phyloP scores from a whole-genome alignment of 2,113 vertebrate species.

The Cariama cristata region DNA sequence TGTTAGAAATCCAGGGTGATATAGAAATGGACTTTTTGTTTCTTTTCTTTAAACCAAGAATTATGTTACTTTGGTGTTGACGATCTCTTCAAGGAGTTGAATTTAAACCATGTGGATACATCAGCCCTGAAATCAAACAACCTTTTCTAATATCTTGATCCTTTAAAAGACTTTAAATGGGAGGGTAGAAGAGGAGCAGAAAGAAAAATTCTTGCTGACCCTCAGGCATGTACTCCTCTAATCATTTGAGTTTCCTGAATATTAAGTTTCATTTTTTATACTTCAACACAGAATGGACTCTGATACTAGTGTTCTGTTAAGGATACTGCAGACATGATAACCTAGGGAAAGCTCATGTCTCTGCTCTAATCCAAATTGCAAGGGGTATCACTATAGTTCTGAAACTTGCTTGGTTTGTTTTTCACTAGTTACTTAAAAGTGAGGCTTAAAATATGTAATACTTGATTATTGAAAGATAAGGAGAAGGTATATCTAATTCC shows the following conservation, averaged over 20 bases:
- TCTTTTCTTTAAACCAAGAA: background rate
- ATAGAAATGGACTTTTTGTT: background rate
- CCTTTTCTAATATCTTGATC: background rate
- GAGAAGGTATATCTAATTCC: background rate
- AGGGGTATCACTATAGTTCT: background rate
- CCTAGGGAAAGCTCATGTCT: background rate
- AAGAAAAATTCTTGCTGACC: background rate
- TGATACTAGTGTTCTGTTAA: background rate
- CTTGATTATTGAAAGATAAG: background rate
- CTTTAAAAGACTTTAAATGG: background rate
- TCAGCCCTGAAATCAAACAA: background rate
- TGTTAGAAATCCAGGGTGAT: background rate
- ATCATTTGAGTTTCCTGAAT: background rate
- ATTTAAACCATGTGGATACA: background rate
- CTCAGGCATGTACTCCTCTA: background rate
- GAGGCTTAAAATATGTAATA: background rate
- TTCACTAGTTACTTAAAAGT: background rate
- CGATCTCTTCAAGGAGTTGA: background rate
- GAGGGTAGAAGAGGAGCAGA: background rate
- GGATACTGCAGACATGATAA: background rate
- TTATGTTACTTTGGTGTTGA: background rate
- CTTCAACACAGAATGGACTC: background rate
- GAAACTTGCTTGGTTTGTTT: background rate
- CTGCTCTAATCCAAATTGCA: background rate
- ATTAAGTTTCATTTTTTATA: background rate